These are phyloP conservation scores for Rhea americana DNA, from an alignment of 2,113 vertebrate genomes.

Conservation along the genomic window DNA sequence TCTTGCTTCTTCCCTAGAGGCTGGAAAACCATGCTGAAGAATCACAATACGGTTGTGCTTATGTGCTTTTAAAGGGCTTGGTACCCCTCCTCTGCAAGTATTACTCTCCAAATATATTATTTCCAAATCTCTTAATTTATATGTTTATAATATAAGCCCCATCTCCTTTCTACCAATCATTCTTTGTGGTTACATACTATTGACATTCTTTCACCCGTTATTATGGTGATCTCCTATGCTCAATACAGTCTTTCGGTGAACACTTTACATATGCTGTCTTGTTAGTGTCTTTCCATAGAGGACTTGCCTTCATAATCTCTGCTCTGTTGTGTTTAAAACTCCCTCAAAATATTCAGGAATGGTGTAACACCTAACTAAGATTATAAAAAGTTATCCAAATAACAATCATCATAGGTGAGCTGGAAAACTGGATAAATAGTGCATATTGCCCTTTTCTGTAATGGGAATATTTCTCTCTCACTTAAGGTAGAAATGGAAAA, in stretches of 20 bases:
- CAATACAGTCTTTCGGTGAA: background rate
- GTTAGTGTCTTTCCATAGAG: fast-evolving
- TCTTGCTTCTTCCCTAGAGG: background rate
- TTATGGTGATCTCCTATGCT: slow-evolving; percentile 39
- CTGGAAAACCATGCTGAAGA: background rate
- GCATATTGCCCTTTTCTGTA: background rate
- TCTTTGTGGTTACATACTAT: slow-evolving; percentile 22
- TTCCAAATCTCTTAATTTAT: background rate
- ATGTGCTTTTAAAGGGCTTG: background rate
- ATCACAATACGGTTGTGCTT: background rate
- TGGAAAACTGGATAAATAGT: background rate
- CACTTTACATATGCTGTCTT: background rate
- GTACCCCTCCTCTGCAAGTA: background rate
- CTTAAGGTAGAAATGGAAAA: background rate
- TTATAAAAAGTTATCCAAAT: background rate
- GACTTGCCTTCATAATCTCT: background rate
- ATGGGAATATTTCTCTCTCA: background rate
- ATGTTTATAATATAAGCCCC: background rate
- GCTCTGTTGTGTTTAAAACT: background rate
- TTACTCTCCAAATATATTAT: background rate
- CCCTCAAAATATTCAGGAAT: background rate
- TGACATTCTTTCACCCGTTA: slow-evolving; percentile 11
- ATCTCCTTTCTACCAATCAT: background rate
- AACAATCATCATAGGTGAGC: background rate
- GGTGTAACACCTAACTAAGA: background rate